Evolutionary conservation across 1,140 invertebrate genomes (phyloP), one percentile per base, ranked within the genome.

Genomic region (Sminthurides bifidus): DNA sequence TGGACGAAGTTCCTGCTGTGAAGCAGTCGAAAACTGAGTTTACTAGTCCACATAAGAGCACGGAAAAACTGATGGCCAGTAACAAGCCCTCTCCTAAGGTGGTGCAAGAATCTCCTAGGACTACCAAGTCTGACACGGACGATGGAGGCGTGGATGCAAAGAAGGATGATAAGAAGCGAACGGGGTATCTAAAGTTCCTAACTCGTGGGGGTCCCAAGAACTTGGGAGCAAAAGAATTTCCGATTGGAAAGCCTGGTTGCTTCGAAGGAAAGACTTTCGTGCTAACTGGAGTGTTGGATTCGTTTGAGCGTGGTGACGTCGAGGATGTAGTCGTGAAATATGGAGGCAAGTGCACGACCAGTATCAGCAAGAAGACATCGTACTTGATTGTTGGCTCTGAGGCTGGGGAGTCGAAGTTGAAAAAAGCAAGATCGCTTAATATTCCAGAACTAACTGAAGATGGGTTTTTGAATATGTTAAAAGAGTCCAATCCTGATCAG

Each of bases 201-300:
- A 40, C 83, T 68, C 73, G 85, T 33, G 78, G 85, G 58, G 83
- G 81, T 26, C 86, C 87, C 8, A 77, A 79, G 65, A 76, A 88
- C 73, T 79, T 83, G 14, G 89, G 88, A 8, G 74, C 78, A 2
- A 92, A 92, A 71, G 79, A 83, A 70, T 80, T 90, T 44, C 88
- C 89, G 1, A 75, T 83, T 71, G 88, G 87, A 30, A 75, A 76
- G 54, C 76, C 81, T 21, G 75, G 80, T 67, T 89, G 87, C 67
- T 70, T 93, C 3, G 77, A 79, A 49, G 82, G 84, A 50, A 70
- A 85, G 58, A 83, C 79, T 26, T 92, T 95, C 70, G 71, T 94
- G 8, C 72, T 90, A 40, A 92, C 88, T 56, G 92, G 92, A 21
- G 83, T 93, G 4, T 73, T 92, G 12, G 90, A 93, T 67, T 91